A percentile compares a stretch with the other conserved stretches of the same genome.
phyloP scores from a whole-genome alignment of 2,113 vertebrate species.

The Macrotis lagotis region DNA sequence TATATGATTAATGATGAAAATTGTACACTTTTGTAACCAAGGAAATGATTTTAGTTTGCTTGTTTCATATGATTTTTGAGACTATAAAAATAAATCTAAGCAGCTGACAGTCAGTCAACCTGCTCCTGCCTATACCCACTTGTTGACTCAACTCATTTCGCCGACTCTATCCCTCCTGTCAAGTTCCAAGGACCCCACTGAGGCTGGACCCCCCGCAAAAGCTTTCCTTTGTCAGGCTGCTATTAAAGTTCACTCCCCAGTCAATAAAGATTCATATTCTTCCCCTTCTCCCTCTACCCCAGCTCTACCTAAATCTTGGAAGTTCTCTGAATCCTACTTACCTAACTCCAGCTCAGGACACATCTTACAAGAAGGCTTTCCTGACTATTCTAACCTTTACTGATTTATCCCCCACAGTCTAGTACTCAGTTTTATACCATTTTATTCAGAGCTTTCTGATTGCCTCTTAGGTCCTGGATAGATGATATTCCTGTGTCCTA shows the following conservation, averaged over 20 bases:
- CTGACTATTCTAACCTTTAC: neutral
- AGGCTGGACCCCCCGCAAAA: too few relatives aligned
- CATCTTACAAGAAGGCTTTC: neutral
- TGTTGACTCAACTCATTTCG: too few relatives aligned
- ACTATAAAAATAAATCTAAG: too few relatives aligned
- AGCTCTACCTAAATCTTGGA: neutral
- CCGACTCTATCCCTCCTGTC: too few relatives aligned
- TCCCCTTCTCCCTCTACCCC: neutral
- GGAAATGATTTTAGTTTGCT: too few relatives aligned
- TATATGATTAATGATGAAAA: too few relatives aligned
- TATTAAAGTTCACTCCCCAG: neutral
- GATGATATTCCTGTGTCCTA: neutral
- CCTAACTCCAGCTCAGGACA: neutral
- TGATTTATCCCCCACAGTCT: neutral
- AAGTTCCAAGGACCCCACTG: too few relatives aligned
- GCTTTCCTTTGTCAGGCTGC: neutral
- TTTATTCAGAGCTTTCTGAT: neutral
- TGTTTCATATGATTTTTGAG: too few relatives aligned
- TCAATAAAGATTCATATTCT: neutral
- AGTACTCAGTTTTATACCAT: neutral
- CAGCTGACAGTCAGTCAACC: too few relatives aligned
- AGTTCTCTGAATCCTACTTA: neutral
- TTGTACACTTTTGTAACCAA: too few relatives aligned
- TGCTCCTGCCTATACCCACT: too few relatives aligned
- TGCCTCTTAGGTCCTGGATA: neutral